Base-by-base conservation (phyloP, 2,113 vertebrate genomes). In the Albula goreensis region DNA sequence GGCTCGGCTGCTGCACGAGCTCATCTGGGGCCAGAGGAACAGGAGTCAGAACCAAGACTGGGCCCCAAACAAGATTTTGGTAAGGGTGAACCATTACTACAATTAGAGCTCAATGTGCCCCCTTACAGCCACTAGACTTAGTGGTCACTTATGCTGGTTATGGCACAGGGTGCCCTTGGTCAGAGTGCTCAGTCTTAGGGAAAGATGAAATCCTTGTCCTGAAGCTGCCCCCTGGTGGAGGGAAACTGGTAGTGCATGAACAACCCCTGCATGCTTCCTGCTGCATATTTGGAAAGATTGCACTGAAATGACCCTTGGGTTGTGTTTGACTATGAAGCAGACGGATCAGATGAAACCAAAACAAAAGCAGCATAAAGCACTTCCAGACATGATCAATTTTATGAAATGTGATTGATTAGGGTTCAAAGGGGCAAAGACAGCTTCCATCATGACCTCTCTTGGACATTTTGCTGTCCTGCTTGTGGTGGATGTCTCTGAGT, bases 1-100 rank as follows among this genome's bases (percentile, higher is more conserved):
- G 85, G 97, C 97, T 2, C 97, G 96, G 88, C 97, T 97, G 92
- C 97, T 97, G 93, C 97, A 98, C 81, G 96, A 96, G 94, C 97
- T 97, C 97, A 98, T 97, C 93, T 97, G 93, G 87, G 11, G n/a
- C 0, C 12, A 70, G 83, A 50, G 25, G 50, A 56, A 83, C 57
- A 80, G 60, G 52, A 86, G 90, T 63, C 17, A 84, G 81, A 85
- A 52, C 63, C 60, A 41, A 41, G 1, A 1, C 31, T 41, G 31
- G 31, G 31, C 31, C 31, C 31, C 31, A 41, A 41, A 41, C 31
- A 41, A 41, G 31, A 41, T 41, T 41, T 41, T 41, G 31, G 31
- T 41, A 41, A 41, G 31, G 31, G 31, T 41, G 31, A 41, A 41
- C 31, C 31, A 41, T 41, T 41, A 41, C 31, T 41, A 41, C 31